Conservation (phyloP, 2,113 vertebrate species). For the Zootoca vivipara region DNA sequence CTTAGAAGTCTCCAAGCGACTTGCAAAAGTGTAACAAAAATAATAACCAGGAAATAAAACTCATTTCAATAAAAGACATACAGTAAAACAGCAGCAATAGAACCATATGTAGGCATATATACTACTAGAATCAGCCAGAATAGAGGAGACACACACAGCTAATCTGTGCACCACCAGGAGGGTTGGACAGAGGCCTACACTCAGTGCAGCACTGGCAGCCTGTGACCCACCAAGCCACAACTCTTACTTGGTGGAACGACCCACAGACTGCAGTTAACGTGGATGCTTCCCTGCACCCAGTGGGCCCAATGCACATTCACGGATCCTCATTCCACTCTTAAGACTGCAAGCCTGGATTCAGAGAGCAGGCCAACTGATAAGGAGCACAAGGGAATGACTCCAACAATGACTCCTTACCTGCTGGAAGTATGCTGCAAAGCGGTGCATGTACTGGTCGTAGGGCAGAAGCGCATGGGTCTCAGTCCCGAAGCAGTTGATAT, state of each 20-base stretch:
- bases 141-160: background rate
- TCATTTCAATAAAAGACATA: too few relatives aligned
- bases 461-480: constrained; percentile 95
- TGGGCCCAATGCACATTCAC: background rate
- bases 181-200: too few relatives aligned
- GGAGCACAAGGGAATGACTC: background rate
- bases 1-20: too few relatives aligned
- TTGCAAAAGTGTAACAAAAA: too few relatives aligned
- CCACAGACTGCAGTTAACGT: background rate
- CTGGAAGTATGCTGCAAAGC: constrained; percentile 98
- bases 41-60: too few relatives aligned
- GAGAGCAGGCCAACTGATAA: too few relatives aligned
- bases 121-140: background rate
- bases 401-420: constrained; percentile 78
- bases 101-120: too few relatives aligned
- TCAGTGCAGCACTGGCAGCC: background rate
- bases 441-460: constrained; percentile 98
- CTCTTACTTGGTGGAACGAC: background rate
- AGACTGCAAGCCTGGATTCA: background rate
- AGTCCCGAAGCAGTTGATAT: constrained; percentile 93
- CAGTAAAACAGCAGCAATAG: too few relatives aligned
- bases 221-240: background rate
- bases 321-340: background rate
- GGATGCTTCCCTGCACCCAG: background rate
- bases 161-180: background rate